A percentile compares a stretch with the other conserved stretches of the same genome.
Conservation (phyloP, 2,113 vertebrate genomes). For the Haliaeetus leucogaster region DNA sequence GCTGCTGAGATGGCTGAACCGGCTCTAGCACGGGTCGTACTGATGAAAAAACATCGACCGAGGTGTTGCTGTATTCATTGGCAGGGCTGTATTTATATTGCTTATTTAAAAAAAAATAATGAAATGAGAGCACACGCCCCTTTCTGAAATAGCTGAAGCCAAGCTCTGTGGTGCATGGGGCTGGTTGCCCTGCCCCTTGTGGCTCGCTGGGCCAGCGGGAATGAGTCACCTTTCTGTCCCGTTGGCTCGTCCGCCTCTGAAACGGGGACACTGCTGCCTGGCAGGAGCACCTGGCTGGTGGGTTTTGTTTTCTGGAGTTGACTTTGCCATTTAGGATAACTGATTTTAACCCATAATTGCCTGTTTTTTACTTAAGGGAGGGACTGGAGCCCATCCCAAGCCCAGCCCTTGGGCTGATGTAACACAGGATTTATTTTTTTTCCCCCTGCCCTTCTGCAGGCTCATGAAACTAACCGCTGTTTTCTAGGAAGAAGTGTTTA, state of each 20-base stretch:
- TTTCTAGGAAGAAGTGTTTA: background rate
- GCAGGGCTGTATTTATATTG: background rate
- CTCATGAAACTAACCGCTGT: background rate
- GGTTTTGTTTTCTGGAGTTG: background rate
- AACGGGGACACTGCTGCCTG: background rate
- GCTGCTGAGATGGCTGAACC: fast-evolving
- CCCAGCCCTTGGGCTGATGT: background rate
- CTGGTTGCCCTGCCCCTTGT: background rate
- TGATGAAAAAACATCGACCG: fast-evolving
- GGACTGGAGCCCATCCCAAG: background rate
- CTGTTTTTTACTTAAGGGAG: background rate
- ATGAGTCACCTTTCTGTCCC: background rate
- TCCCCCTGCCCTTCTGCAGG: background rate
- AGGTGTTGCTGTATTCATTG: background rate
- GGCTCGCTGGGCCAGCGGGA: background rate
- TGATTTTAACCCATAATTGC: background rate
- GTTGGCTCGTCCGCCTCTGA: background rate
- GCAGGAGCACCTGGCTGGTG: background rate
- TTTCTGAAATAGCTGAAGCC: background rate
- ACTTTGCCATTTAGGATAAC: background rate
- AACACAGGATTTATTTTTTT: fast-evolving
- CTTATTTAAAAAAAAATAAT: background rate
- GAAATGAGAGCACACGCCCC: background rate
- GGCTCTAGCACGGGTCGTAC: fast-evolving
- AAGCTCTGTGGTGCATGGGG: too few species aligned